phyloP scores from a whole-genome alignment of 2,113 vertebrate genomes.

The Nycticryphes semicollaris region DNA sequence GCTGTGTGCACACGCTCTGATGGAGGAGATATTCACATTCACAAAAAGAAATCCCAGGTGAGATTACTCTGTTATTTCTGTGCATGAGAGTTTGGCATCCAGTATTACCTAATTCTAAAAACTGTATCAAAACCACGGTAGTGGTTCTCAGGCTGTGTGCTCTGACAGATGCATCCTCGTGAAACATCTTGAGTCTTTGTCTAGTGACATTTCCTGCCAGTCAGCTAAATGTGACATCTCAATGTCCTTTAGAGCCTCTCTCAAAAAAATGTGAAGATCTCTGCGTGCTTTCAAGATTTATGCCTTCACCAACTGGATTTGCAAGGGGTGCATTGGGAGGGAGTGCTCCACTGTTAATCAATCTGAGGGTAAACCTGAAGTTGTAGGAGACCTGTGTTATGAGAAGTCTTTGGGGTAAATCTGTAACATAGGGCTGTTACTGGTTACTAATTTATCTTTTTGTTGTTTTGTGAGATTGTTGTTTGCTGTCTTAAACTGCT shows the following conservation, averaged over 20 bases:
- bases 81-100: neutral
- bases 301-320: neutral
- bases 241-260: neutral
- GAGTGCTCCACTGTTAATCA: neutral
- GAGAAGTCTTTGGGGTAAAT: neutral
- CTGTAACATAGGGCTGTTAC: neutral
- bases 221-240: neutral
- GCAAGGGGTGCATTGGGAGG: neutral
- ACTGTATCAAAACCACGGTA: neutral
- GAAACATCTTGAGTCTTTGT: neutral
- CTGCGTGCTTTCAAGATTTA: neutral
- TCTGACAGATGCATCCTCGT: neutral
- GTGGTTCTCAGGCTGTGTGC: neutral
- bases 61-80: neutral
- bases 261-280: neutral
- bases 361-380: neutral
- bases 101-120: neutral
- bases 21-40: constrained; percentile 96
- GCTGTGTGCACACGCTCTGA: constrained; percentile 95
- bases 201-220: neutral
- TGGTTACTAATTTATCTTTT: neutral
- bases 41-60: constrained; percentile 98
- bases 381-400: neutral
- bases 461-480: neutral
- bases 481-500: neutral